Conservation (phyloP, 2,113 vertebrate genomes). For the Crotalus viridis region DNA sequence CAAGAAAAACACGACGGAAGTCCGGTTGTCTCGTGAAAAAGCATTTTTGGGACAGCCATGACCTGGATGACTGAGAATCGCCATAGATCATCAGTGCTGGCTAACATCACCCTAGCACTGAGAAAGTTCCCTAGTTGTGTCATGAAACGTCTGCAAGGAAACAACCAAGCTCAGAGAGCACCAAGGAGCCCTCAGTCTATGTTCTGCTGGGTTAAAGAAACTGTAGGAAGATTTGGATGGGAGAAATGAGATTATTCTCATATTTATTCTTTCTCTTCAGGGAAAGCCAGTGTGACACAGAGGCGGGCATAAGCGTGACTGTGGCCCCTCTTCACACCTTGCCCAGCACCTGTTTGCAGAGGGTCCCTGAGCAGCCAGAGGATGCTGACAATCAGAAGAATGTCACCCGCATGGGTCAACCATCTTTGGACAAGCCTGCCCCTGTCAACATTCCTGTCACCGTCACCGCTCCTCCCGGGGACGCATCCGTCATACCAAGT, state of each 20-base stretch:
- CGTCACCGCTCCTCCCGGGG: constrained; percentile 79
- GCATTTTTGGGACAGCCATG: too few relatives aligned
- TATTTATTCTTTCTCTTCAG: constrained; percentile 57
- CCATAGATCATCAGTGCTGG: too few relatives aligned
- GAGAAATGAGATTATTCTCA: accelerated
- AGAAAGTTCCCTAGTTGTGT: too few relatives aligned
- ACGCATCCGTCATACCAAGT: constrained; percentile 83
- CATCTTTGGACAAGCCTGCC: constrained; percentile 72
- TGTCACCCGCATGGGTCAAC: constrained; percentile 75
- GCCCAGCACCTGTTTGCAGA: constrained; percentile 75
- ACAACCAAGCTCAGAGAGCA: too few relatives aligned
- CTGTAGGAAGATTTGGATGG: background rate
- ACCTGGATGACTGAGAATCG: too few relatives aligned
- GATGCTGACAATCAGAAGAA: constrained; percentile 91
- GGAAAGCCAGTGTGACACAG: constrained; percentile 78
- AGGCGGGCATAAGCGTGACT: constrained; percentile 57
- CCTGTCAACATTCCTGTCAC: constrained; percentile 80
- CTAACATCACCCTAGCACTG: too few relatives aligned
- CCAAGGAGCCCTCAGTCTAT: too few relatives aligned
- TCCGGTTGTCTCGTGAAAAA: too few relatives aligned
- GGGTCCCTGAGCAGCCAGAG: constrained; percentile 78
- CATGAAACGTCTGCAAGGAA: too few relatives aligned
- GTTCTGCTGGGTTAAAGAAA: background rate
- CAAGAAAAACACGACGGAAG: too few relatives aligned
- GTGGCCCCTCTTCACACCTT: constrained; percentile 66